Conservation (phyloP, 2,888 invertebrate species). For the Orthonevra nobilis region DNA sequence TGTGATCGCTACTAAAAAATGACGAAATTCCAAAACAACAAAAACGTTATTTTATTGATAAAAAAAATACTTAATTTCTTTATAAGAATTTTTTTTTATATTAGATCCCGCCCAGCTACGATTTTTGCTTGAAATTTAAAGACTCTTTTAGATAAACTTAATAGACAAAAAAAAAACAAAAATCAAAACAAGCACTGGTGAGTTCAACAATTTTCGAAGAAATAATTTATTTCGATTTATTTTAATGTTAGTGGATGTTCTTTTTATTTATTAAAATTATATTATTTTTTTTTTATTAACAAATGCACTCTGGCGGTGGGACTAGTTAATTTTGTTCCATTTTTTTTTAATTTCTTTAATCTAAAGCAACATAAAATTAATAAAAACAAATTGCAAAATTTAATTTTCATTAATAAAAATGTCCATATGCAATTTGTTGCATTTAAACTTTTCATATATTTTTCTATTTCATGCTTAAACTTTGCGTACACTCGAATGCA, state of each 20-base stretch:
- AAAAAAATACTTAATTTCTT: no score
- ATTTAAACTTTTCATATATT: neutral
- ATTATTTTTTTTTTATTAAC: slow-evolving; percentile 30
- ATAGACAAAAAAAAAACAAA: slow-evolving; percentile 13
- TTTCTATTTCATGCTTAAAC: slow-evolving; percentile 13
- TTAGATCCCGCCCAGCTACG: no score
- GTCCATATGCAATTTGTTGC: neutral
- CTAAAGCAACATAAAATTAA: neutral
- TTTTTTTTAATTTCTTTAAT: neutral
- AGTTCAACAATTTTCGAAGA: slow-evolving; percentile 25
- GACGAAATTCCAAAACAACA: slow-evolving; percentile 37
- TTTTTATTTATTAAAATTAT: slow-evolving; percentile 32
- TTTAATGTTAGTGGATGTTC: slow-evolving; percentile 31
- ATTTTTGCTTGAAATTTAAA: neutral
- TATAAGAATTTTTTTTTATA: slow-evolving; percentile 3
- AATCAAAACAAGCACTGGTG: slow-evolving; percentile 18
- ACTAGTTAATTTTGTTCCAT: slow-evolving; percentile 42
- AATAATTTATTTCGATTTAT: slow-evolving; percentile 21
- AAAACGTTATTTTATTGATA: slow-evolving; percentile 3
- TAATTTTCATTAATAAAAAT: slow-evolving; percentile 49
- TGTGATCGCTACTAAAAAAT: slow-evolving; percentile 70
- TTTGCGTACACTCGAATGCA: neutral
- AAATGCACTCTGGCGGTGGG: slow-evolving; percentile 45
- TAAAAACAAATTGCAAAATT: slow-evolving; percentile 36
- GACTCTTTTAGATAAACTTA: neutral